Conservation (phyloP, 1,140 invertebrate species). For the Orchestia grillus region DNA sequence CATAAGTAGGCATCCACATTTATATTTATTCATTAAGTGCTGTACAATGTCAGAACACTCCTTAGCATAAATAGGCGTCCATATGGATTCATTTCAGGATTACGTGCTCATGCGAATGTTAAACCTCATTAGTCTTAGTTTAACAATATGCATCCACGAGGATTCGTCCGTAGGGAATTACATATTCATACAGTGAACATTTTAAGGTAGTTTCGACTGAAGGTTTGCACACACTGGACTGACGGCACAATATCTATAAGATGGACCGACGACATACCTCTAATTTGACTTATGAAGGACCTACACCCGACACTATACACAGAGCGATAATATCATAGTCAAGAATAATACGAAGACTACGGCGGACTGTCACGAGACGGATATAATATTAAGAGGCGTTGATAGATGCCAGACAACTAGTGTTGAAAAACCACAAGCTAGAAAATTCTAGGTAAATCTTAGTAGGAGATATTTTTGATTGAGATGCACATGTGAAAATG, state of each 20-base stretch:
- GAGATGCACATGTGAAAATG: neutral
- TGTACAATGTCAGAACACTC: neutral
- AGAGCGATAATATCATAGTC: neutral
- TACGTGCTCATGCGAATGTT: neutral
- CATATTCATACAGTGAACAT: neutral
- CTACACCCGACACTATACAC: neutral
- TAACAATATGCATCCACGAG: neutral
- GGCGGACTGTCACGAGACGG: neutral
- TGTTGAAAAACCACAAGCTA: neutral
- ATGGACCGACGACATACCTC: neutral
- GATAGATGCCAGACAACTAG: neutral
- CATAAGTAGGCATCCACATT: neutral
- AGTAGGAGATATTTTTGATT: neutral
- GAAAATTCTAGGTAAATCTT: neutral
- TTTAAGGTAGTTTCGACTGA: neutral
- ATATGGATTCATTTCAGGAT: neutral
- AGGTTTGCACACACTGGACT: neutral
- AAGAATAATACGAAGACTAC: neutral
- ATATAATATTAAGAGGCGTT: neutral
- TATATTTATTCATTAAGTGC: neutral
- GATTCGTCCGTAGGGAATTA: neutral
- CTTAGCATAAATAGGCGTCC: neutral
- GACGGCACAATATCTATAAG: neutral
- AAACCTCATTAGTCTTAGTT: neutral
- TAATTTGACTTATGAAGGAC: neutral